These are phyloP conservation scores for Otocyon megalotis DNA, from an alignment of 2,113 vertebrate species.

Conservation along the genomic window DNA sequence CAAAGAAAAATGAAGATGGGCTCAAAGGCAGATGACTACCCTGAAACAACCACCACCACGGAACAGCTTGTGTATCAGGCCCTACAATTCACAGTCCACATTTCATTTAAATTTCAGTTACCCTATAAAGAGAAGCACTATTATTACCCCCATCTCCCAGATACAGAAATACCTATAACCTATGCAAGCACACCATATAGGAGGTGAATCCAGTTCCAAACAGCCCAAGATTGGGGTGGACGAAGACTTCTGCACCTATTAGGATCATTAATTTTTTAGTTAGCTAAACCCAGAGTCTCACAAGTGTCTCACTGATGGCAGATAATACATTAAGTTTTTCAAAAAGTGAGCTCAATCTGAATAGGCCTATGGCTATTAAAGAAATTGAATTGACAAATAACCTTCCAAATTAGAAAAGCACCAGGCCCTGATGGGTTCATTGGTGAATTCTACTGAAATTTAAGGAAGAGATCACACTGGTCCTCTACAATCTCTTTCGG, in stretches of 20 bases:
- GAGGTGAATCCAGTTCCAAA: neutral
- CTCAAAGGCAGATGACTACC: neutral
- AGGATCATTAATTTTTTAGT: neutral
- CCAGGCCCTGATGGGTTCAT: neutral
- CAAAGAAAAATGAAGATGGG: neutral
- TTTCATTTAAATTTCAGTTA: neutral
- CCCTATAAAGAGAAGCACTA: neutral
- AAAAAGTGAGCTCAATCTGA: neutral
- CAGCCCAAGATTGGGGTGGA: neutral
- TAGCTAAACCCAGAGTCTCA: neutral
- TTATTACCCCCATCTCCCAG: neutral
- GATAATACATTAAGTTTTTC: neutral
- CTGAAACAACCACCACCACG: neutral
- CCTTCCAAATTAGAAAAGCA: neutral
- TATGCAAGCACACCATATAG: neutral
- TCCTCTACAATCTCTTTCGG: neutral
- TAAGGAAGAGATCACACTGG: neutral
- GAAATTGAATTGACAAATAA: neutral
- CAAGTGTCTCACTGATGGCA: neutral
- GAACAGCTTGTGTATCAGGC: neutral
- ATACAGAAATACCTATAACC: neutral
- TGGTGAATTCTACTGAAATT: neutral
- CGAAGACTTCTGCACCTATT: too few relatives aligned
- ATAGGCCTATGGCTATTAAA: neutral
- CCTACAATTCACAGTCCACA: neutral